Percentiles rank a stretch among this genome's conserved stretches.
phyloP scores from a whole-genome alignment of 2,113 vertebrate species.

The Piprites chloris region DNA sequence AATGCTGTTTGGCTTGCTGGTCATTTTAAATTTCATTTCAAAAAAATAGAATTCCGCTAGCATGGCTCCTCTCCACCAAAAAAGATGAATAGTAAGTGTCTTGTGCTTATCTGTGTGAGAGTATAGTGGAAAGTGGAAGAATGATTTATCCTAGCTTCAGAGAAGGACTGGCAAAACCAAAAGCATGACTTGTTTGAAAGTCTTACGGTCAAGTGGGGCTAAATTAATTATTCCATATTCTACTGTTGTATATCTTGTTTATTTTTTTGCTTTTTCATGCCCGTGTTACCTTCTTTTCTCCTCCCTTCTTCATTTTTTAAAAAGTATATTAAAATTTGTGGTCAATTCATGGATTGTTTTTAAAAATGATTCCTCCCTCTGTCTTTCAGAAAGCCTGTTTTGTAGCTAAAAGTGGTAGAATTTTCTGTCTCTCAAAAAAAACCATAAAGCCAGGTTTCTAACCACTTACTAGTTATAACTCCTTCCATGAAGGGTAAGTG shows the following conservation, averaged over 20 bases:
- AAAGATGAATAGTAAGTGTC: constrained; percentile 25
- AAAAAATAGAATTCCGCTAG: not conserved
- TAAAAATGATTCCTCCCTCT: not conserved
- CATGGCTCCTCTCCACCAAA: not conserved
- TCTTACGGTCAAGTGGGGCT: constrained; percentile 50
- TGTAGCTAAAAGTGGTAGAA: not conserved
- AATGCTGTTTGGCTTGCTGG: not conserved
- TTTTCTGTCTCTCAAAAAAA: not conserved
- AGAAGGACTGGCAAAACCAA: constrained; percentile 46
- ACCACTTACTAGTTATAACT: not conserved
- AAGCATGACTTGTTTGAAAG: not conserved
- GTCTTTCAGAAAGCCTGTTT: not conserved
- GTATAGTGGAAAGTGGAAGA: constrained; percentile 60
- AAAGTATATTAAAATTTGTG: not conserved
- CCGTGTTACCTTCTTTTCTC: not conserved
- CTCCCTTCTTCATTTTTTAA: not conserved
- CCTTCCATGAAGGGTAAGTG: not conserved
- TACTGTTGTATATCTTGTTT: not conserved
- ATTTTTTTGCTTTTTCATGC: not conserved
- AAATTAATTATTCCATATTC: constrained; percentile 44
- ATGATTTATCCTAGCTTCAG: constrained; percentile 57
- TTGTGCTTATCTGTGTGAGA: constrained; percentile 64
- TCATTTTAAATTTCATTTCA: not conserved
- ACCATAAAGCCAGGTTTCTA: not conserved
- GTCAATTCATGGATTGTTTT: not conserved